Base-by-base conservation (phyloP, 1,140 invertebrate species). In the Littorina saxatilis region DNA sequence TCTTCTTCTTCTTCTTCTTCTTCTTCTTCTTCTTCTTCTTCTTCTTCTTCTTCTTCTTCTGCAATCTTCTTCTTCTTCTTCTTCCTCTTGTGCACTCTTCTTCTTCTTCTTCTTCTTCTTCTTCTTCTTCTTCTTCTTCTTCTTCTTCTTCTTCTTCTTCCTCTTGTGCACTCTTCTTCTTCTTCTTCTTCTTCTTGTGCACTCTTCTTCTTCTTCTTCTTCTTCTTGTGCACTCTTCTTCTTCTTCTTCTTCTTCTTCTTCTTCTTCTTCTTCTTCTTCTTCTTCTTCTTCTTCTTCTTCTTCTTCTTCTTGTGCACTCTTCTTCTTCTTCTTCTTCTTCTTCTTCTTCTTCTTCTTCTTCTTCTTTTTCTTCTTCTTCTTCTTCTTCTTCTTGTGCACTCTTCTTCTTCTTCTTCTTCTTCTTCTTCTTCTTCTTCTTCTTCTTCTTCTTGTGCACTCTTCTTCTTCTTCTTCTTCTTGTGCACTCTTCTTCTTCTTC, bases 11-110 rank as follows among this genome's bases (percentile, higher is more conserved):
- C 20, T 20, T 29, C 35, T 68, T n/a, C n/a, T n/a, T 37, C 63
- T 68, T n/a, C n/a, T n/a, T 68, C 63, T 68, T n/a, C n/a, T n/a
- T 68, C 63, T 68, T n/a, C n/a, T n/a, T 68, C 63, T 68, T n/a
- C n/a, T 20, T 50, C 47, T 50, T 20, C 20, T 20, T 50, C 47
- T 50, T 20, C 20, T 20, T 50, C 47, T 50, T 20, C 20, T 20
- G 9, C n/a, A 15, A 11, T 37, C 9, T 37, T 68, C 9, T 37
- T 68, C 9, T 68, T 68, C 9, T 37, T 68, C 9, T n/a, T n/a
- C 9, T n/a, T 68, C 9, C 63, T n/a, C 9, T 68, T 13, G 63
- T 68, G 7, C 35, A 9, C 27, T 68, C 63, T n/a, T n/a, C n/a
- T n/a, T 68, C 35, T n/a, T 68, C 63, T n/a, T 68, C 63, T n/a